Base-by-base conservation (phyloP, 2,797 vertebrate species). In the Eidolon dupreanum region DNA sequence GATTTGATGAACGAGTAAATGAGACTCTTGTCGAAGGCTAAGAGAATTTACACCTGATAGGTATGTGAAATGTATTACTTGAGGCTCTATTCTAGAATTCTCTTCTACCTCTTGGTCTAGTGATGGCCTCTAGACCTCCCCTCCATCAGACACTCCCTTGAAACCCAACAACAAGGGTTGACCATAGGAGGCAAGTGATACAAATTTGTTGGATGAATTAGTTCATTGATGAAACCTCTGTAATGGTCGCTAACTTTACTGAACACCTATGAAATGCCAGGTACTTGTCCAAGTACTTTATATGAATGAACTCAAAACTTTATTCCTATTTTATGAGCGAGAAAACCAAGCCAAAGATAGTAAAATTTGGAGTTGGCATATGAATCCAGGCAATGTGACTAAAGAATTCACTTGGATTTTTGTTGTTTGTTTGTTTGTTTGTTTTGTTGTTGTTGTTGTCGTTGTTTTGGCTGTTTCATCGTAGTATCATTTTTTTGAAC, bases 321-420 rank as follows among this genome's bases (percentile, higher is more conserved):
- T 19, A 31, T 65, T 26, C 46, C 36, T 38, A 83, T 63, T 75
- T 92, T 73, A 19, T 1, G 71, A 31, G 3, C 36, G 7, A 78
- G 49, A 77, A 94, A 93, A 71, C 49, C n/a, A 75, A 75, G 59
- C 63, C 26, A 68, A 66, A n/a, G 8, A 26, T 16, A 41, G 31
- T 66, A 55, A 82, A 86, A 68, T 59, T 28, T 51, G 26, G 19
- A 49, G 13, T 8, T 31, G 26, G 1, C 12, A 3, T 70, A 8
- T 20, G 12, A 77, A 51, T 6, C 20, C 16, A 59, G 51, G 28
- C 8, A 73, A 53, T 71, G 15, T 78, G 55, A 68, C 20, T 26
- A 6, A 78, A 88, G 17, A 68, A 26, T n/a, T 73, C 9, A 19
- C 19, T 13, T 55, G 19, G 15, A 6, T 84, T 38, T 83, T 63